Base-by-base conservation (phyloP, 92 coral and sea anemone genomes). In the Metridium senile region DNA sequence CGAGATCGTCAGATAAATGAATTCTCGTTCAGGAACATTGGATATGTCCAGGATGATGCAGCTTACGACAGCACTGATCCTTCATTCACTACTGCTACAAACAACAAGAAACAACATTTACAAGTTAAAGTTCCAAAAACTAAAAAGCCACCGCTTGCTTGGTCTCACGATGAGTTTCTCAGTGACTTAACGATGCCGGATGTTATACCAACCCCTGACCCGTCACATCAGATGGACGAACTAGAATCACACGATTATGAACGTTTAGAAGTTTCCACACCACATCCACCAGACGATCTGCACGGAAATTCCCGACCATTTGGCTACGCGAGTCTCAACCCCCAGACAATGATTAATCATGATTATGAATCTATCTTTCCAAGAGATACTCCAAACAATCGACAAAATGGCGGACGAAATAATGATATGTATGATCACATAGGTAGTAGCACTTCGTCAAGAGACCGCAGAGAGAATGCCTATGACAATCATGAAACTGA, bases 21-120 rank as follows among this genome's bases (percentile, higher is more conserved):
- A 1, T 59, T 64, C 30, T 75, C 80, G 57, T 75, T 62, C 71
- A 39, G 43, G 26, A 75, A 75, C 43, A 68, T 39, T 20, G 80
- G 80, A 2, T 75, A 59, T 33, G 22, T 75, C 19, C 70, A 75
- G 22, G 25, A 45, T 21, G 80, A 75, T 0, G 26, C 64, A 13
- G 62, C 18, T 1, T 63, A 62, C 54, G 80, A 63, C 20, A 27
- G 21, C 27, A 33, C 28, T 1, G 78, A 73, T 21, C 56, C 68
- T 7, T 51, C 54, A 9, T 73, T 73, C n/a, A n/a, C 63, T 26
- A 54, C 58, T 45, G 18, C 76, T 18, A 34, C 62, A 3, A 43
- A 70, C 22, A 33, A 25, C 61, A 22, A 70, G 13, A 39, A 39
- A 13, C 21, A 64, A 31, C 7, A 26, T 31, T 31, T 47, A 64